Percentiles rank a stretch among this genome's conserved stretches.
Conservation (phyloP, 2,113 vertebrate genomes). For the Coryphaenoides rupestris region DNA sequence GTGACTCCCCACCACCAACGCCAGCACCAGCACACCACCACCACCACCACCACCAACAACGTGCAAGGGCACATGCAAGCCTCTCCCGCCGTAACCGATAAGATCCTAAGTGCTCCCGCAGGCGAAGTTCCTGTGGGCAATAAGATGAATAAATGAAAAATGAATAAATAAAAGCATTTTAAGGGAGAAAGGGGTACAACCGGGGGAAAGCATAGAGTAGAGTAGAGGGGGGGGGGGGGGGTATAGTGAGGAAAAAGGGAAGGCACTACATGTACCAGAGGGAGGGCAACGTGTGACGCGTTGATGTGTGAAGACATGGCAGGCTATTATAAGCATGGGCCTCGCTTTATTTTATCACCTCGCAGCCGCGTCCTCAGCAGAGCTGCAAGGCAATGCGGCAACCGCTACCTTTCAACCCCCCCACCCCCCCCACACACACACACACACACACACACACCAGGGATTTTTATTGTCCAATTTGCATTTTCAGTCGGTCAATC, state of each 20-base stretch:
- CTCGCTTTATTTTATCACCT: slow-evolving; percentile 66
- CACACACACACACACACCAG: slow-evolving; percentile 36
- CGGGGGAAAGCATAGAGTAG: no score
- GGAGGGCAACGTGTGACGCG: slow-evolving; percentile 55
- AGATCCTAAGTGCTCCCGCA: slow-evolving; percentile 63
- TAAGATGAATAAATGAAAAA: slow-evolving; percentile 6
- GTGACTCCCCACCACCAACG: no score
- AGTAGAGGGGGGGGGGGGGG: no score
- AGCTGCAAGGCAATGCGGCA: slow-evolving; percentile 39
- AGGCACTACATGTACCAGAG: slow-evolving; percentile 38
- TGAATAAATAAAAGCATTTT: no score
- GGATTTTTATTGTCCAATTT: slow-evolving; percentile 57
- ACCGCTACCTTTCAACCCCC: slow-evolving; percentile 28
- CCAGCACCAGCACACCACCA: no score
- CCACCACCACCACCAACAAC: background rate
- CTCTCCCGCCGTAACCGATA: slow-evolving; percentile 48
- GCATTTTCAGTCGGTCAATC: slow-evolving; percentile 32
- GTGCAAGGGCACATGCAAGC: slow-evolving; percentile 28
- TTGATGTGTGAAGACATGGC: slow-evolving; percentile 66
- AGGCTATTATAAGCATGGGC: slow-evolving; percentile 58
- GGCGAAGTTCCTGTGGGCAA: slow-evolving; percentile 43
- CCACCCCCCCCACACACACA: no score
- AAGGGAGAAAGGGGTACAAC: no score
- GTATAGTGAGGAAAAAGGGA: slow-evolving; percentile 17
- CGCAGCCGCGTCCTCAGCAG: slow-evolving; percentile 43